These are phyloP conservation scores for Dasypus novemcinctus DNA, from an alignment of 2,113 vertebrate genomes.

Conservation along the genomic window DNA sequence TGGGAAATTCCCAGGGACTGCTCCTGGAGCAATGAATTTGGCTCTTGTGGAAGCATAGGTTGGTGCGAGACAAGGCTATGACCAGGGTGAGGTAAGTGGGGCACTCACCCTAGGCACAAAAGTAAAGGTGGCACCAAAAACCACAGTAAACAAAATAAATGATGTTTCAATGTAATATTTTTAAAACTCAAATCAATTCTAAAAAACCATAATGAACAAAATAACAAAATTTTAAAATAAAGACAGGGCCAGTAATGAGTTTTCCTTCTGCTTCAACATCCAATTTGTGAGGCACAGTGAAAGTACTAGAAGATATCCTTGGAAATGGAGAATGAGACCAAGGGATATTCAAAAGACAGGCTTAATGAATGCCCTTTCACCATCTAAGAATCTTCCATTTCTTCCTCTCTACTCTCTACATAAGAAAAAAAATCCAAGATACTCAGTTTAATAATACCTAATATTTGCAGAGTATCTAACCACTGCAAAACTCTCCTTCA, in stretches of 20 bases:
- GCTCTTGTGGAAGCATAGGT: background rate
- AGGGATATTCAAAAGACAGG: background rate
- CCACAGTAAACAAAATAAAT: background rate
- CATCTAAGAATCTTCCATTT: background rate
- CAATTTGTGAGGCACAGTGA: accelerated
- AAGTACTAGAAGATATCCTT: background rate
- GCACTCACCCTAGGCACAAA: background rate
- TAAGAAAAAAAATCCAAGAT: background rate
- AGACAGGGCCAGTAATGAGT: background rate
- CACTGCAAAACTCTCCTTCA: background rate
- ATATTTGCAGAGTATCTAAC: background rate
- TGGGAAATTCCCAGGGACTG: background rate
- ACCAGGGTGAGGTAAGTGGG: background rate
- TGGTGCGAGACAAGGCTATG: background rate
- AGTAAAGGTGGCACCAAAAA: background rate
- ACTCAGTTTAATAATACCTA: background rate
- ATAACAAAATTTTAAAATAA: background rate
- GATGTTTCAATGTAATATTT: background rate
- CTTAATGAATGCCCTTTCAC: background rate
- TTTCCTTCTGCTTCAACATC: background rate
- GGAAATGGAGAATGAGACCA: background rate
- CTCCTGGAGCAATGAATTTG: too few relatives aligned
- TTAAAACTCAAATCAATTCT: background rate
- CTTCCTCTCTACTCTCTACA: background rate
- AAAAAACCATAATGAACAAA: background rate